These are phyloP conservation scores for Sardinella longiceps DNA, from an alignment of 2,797 vertebrate genomes.

Conservation along the genomic window DNA sequence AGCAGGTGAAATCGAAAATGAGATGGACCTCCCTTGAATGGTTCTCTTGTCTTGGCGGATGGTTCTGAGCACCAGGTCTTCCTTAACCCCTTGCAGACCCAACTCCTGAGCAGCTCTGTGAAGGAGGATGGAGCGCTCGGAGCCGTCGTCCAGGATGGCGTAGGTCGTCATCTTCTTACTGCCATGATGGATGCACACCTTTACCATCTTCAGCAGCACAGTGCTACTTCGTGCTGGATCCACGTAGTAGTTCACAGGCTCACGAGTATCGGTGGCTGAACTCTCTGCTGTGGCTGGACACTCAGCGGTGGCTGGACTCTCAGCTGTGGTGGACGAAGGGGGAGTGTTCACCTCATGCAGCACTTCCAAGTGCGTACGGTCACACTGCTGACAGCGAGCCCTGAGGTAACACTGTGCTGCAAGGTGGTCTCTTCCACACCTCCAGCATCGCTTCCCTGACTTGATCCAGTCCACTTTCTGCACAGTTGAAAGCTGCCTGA, in stretches of 20 bases:
- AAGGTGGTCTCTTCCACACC: not conserved
- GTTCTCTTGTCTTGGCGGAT: not conserved
- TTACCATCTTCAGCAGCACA: not conserved
- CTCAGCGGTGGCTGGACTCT: no score
- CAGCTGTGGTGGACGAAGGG: no score
- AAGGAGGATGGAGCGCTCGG: not conserved
- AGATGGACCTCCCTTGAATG: not conserved
- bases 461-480: not conserved
- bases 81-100: not conserved
- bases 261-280: no score
- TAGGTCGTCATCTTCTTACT: not conserved
- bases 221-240: no score
- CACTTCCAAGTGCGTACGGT: no score
- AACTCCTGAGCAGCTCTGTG: not conserved
- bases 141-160: not conserved
- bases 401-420: not conserved
- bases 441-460: not conserved
- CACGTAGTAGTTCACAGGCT: no score
- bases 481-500: not conserved
- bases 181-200: not conserved
- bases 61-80: not conserved
- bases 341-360: no score
- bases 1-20: not conserved
- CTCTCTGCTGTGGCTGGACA: no score
- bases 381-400: no score